Evolutionary conservation across 53 echinoderm and acorn worm genomes (phyloP).

Genomic region (Hippasteria phrygiana): DNA sequence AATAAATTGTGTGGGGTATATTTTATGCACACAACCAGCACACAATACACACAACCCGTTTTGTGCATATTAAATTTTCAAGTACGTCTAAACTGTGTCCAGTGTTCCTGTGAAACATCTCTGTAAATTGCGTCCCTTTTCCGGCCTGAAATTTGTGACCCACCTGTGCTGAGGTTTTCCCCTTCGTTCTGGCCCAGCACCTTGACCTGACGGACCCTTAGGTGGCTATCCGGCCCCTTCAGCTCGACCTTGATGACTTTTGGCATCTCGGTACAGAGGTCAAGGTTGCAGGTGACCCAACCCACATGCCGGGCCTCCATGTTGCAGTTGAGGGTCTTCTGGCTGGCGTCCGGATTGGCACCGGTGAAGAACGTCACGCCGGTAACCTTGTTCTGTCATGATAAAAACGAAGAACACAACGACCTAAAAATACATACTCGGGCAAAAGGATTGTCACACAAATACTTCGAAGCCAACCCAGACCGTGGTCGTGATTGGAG

Average conservation of each 20-base stretch:
- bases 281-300: slow-evolving; percentile 94
- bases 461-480: too few relatives aligned
- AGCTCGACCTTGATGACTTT: slow-evolving; percentile 89
- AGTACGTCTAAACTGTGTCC: too few relatives aligned
- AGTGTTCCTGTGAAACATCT: too few relatives aligned
- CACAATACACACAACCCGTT: too few relatives aligned
- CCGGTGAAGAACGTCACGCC: slow-evolving; percentile 82
- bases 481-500: too few relatives aligned
- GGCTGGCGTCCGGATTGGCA: slow-evolving; percentile 69
- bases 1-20: too few relatives aligned
- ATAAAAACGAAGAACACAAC: not conserved
- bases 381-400: slow-evolving; percentile 86
- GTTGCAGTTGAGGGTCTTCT: slow-evolving; percentile 72
- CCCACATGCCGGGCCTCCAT: slow-evolving; percentile 86
- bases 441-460: too few relatives aligned
- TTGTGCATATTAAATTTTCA: too few relatives aligned
- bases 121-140: too few relatives aligned
- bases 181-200: slow-evolving; percentile 87
- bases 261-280: slow-evolving; percentile 66
- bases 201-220: slow-evolving; percentile 93
- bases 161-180: slow-evolving; percentile 79
- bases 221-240: slow-evolving; percentile 95
- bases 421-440: too few relatives aligned
- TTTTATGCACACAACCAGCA: too few relatives aligned
- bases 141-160: not conserved